phyloP scores from a whole-genome alignment of 2,888 invertebrate genomes.

The Drosophila siamana region DNA sequence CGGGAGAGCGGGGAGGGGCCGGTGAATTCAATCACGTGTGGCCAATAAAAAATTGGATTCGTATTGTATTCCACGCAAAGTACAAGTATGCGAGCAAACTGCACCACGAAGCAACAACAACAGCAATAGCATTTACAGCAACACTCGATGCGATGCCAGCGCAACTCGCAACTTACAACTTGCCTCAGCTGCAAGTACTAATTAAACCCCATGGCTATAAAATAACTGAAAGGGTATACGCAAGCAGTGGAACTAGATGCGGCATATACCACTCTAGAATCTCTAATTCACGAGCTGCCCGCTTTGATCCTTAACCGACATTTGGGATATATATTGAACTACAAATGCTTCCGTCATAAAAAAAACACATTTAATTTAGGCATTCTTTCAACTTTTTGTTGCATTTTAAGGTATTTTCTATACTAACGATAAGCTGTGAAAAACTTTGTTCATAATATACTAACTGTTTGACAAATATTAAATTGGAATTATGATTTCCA shows the following conservation, averaged over 20 bases:
- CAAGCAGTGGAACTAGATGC: background rate
- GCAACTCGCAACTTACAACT: background rate
- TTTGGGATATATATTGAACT: too few relatives aligned
- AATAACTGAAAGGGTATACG: slow-evolving; percentile 6
- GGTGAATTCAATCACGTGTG: slow-evolving; percentile 73
- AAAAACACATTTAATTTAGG: too few relatives aligned
- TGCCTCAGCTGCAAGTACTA: slow-evolving; percentile 16
- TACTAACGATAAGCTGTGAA: too few relatives aligned
- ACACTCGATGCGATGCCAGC: background rate
- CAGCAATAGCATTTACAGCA: too few relatives aligned
- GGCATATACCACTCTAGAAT: background rate
- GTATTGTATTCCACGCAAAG: slow-evolving; percentile 37
- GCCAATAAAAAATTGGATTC: slow-evolving; percentile 74
- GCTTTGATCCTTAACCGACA: too few relatives aligned
- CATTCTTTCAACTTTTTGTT: too few relatives aligned
- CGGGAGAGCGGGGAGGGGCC: slow-evolving; percentile 1
- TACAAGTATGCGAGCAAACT: slow-evolving; percentile 19
- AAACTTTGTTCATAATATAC: too few relatives aligned
- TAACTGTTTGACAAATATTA: too few relatives aligned
- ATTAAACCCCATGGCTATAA: slow-evolving; percentile 20
- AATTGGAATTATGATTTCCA: too few relatives aligned
- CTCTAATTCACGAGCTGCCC: background rate
- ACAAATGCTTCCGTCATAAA: background rate
- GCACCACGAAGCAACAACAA: slow-evolving; percentile 6
- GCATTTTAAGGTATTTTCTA: too few relatives aligned